These are phyloP conservation scores for Leucoraja ocellata DNA, from an alignment of 2,797 vertebrate genomes.

Conservation along the genomic window DNA sequence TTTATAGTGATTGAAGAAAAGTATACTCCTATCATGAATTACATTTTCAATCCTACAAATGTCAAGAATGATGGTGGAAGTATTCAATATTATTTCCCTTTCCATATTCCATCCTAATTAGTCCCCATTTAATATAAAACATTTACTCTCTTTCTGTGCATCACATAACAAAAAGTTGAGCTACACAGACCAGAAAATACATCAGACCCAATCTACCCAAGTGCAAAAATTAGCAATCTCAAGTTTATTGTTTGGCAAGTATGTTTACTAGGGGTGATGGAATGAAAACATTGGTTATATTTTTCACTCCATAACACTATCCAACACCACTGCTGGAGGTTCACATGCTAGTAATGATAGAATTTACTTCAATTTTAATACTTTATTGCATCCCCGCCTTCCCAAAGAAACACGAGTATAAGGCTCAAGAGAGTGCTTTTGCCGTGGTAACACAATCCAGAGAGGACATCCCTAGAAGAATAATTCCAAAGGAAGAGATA, in stretches of 20 bases:
- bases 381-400: not conserved
- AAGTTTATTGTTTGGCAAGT: conserved; percentile 1
- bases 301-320: not conserved
- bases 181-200: not conserved
- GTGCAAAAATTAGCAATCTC: not conserved
- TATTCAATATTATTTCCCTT: not conserved
- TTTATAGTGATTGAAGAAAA: not conserved
- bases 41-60: not conserved
- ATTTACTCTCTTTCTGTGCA: not conserved
- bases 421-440: not conserved
- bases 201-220: not conserved
- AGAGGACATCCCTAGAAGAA: not conserved
- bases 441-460: not conserved
- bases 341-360: not conserved
- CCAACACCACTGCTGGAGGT: not conserved
- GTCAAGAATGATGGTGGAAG: not conserved
- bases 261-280: not conserved
- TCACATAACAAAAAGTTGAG: not conserved
- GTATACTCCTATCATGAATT: not conserved
- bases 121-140: not conserved
- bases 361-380: not conserved
- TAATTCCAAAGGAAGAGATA: not conserved
- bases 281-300: not conserved
- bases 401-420: not conserved
- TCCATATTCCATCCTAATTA: not conserved